phyloP scores from a whole-genome alignment of 2,113 vertebrate species.

The Rousettus leschenaultii region DNA sequence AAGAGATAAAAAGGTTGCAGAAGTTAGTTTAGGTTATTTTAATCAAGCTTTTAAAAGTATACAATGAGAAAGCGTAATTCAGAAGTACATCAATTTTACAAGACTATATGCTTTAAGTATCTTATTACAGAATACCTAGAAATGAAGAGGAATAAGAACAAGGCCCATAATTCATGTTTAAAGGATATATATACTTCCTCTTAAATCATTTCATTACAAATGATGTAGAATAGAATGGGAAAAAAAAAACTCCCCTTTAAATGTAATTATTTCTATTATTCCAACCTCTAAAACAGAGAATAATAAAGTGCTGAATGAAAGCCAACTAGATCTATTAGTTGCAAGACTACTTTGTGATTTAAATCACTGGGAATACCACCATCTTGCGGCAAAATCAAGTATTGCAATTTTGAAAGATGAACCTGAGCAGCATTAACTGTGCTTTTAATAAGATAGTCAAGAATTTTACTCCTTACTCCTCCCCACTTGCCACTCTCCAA shows the following conservation, averaged over 20 bases:
- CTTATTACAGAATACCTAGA: neutral
- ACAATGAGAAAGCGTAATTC: constrained; percentile 54
- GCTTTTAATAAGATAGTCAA: neutral
- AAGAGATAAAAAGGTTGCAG: constrained; percentile 38
- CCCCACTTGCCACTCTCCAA: neutral
- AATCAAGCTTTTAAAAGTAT: constrained; percentile 60
- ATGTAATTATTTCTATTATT: constrained; percentile 71
- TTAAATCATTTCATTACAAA: constrained; percentile 63
- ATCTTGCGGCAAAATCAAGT: constrained; percentile 67
- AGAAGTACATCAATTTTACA: constrained; percentile 56
- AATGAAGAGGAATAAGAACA: constrained; percentile 38
- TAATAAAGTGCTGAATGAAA: constrained; percentile 33
- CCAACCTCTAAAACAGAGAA: constrained; percentile 53
- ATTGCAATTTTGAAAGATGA: constrained; percentile 55
- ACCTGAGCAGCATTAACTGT: neutral
- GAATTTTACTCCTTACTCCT: neutral
- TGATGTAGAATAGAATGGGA: constrained; percentile 38
- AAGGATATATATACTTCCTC: constrained; percentile 18
- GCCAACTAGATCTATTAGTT: neutral
- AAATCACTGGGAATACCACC: constrained; percentile 68
- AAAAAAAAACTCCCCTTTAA: constrained; percentile 62
- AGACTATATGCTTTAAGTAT: constrained; percentile 52
- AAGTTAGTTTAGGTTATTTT: constrained; percentile 47
- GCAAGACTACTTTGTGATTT: constrained; percentile 39
- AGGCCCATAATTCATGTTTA: neutral